Evolutionary conservation across 2,797 vertebrate species (phyloP).

Genomic region (Rhodeus uyekii): DNA sequence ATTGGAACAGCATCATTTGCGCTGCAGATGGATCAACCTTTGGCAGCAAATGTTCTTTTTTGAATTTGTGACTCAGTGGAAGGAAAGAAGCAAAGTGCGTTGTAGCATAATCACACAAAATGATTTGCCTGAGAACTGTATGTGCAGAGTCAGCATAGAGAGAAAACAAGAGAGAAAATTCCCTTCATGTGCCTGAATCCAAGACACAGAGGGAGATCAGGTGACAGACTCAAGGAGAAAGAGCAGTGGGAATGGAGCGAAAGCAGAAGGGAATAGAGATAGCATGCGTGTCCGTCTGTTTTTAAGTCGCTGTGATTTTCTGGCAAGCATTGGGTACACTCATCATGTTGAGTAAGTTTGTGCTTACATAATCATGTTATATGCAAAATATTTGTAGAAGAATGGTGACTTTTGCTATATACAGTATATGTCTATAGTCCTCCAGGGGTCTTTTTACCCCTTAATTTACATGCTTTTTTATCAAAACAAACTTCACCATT

Average conservation of each 20-base stretch:
- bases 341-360: not conserved
- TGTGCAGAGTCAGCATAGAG: conserved; percentile 43
- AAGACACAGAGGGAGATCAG: conserved; percentile 11
- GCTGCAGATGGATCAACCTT: conserved; percentile 21
- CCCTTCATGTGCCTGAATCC: conserved; percentile 20
- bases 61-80: conserved; percentile 38
- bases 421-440: not conserved
- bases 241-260: conserved; percentile 24
- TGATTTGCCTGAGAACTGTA: conserved; percentile 45
- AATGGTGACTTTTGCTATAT: not conserved
- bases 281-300: conserved; percentile 10
- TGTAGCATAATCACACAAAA: conserved; percentile 42
- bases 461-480: not conserved
- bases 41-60: conserved; percentile 25
- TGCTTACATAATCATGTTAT: not conserved
- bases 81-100: conserved; percentile 27
- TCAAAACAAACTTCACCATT: not conserved
- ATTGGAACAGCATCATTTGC: conserved; percentile 24
- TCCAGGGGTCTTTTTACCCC: too few relatives aligned
- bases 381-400: not conserved
- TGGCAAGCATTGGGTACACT: not conserved
- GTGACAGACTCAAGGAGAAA: conserved; percentile 3
- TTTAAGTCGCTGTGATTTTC: conserved; percentile 11
- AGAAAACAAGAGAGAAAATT: conserved; percentile 18
- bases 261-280: not conserved